phyloP scores from a whole-genome alignment of 2,113 vertebrate species.

The Pardalotus punctatus region DNA sequence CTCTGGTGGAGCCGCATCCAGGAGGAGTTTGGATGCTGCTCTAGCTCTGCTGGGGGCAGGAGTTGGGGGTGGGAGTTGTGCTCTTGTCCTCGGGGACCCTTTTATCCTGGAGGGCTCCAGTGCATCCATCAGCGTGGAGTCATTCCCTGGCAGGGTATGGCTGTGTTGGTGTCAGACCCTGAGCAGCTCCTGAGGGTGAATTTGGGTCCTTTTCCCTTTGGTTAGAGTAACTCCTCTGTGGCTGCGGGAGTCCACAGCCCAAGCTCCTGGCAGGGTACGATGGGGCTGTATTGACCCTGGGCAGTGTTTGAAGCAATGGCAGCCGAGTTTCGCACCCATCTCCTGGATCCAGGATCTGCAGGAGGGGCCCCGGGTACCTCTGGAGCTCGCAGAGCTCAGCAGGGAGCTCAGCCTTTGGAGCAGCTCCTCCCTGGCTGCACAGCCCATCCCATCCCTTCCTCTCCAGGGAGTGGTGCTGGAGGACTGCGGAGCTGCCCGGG shows the following conservation, averaged over 20 bases:
- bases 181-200: neutral
- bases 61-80: neutral
- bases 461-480: conserved; percentile 40
- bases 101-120: fast-evolving
- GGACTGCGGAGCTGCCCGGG: neutral
- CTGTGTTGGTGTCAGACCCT: neutral
- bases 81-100: neutral
- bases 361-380: neutral
- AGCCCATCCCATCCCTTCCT: neutral
- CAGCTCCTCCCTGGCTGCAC: neutral
- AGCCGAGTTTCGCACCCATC: neutral
- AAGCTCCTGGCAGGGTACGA: neutral
- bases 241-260: neutral
- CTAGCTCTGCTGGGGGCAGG: neutral
- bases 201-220: neutral
- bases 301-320: neutral
- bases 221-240: neutral
- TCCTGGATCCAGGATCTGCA: neutral
- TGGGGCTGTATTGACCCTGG: neutral
- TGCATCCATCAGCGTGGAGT: fast-evolving
- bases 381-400: neutral
- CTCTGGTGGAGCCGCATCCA: neutral
- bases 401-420: neutral
- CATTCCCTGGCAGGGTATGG: neutral
- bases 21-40: neutral